Base-by-base conservation (phyloP, 2,113 vertebrate genomes). In the Cottus gobio region DNA sequence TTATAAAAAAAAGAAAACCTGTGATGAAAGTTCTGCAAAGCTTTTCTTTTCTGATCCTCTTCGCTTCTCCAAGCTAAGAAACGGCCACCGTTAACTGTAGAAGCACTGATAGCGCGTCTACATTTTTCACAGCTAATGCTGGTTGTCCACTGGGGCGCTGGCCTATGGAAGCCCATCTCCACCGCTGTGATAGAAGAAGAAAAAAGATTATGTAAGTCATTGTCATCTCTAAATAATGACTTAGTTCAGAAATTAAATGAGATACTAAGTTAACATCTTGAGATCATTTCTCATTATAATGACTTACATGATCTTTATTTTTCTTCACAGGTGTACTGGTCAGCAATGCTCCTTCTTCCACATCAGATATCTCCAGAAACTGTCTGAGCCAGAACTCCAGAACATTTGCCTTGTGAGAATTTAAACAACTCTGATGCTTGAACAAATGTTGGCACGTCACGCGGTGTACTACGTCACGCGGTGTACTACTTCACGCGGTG, bases 401-500 rank as follows among this genome's bases (percentile, higher is more conserved):
- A 64, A 54, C 78, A 56, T 80, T 79, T 63, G 67, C 71, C 87
- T 86, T 28, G 28, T 62, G 64, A 65, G 71, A 85, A 78, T 84
- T 85, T 87, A 71, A 73, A 76, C 50, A 52, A n/a, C 9, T 8
- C 22, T n/a, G 50, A 4, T 0, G 50, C 8, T n/a, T 1, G 50
- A 52, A 24, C 10, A n/a, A n/a, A 24, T n/a, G 22, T 4, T 2
- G 16, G 16, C 44, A 18, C 30, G 37, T 37, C 37, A 37, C 37
- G 6, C 5, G 5, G 37, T 7, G 37, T 37, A 37, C 37, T 1
- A 37, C 37, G 37, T 37, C 37, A 7, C 37, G 3, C 5, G 2
- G 37, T 37, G 37, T 37, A 8, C 9, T 1, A 37, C 36, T 4
- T 36, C 36, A 4, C 36, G 4, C 36, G 36, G 36, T 36, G 36